A percentile compares a stretch with the other conserved stretches of the same genome.
Evolutionary conservation across 2,888 invertebrate genomes (phyloP).

Genomic region (Onthophagus sagittarius): DNA sequence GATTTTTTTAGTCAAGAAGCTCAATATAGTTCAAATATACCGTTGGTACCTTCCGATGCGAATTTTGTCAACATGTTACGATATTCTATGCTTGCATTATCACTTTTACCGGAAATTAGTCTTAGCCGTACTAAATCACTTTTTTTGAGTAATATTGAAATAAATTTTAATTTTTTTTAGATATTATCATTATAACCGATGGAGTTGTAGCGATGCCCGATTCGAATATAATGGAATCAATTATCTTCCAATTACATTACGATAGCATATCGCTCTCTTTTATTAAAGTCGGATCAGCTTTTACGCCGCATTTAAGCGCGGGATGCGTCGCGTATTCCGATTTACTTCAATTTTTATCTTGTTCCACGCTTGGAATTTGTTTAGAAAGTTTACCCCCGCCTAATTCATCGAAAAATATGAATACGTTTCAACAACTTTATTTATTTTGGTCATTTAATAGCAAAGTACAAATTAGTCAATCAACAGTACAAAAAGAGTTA

Average conservation of each 20-base stretch:
- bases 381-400: constrained; percentile 53
- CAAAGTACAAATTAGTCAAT: constrained; percentile 24
- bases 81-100: constrained; percentile 70
- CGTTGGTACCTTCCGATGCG: constrained; percentile 63
- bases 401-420: constrained; percentile 35
- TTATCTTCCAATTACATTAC: constrained; percentile 68
- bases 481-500: constrained; percentile 22
- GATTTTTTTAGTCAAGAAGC: constrained; percentile 50
- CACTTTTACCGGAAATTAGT: constrained; percentile 70
- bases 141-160: not conserved
- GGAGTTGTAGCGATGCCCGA: constrained; percentile 70
- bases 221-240: constrained; percentile 65
- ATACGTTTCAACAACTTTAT: constrained; percentile 42
- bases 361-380: constrained; percentile 70
- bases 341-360: constrained; percentile 69
- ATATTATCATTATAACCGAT: constrained; percentile 70
- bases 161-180: constrained; percentile 43
- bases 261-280: constrained; percentile 73
- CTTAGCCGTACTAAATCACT: constrained; percentile 59
- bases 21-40: constrained; percentile 49
- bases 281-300: constrained; percentile 64
- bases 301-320: constrained; percentile 63
- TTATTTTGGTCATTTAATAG: constrained; percentile 38
- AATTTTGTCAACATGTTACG: constrained; percentile 73
- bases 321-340: constrained; percentile 71